Evolutionary conservation across 2,797 vertebrate species (phyloP).

Genomic region (Brotula barbata): DNA sequence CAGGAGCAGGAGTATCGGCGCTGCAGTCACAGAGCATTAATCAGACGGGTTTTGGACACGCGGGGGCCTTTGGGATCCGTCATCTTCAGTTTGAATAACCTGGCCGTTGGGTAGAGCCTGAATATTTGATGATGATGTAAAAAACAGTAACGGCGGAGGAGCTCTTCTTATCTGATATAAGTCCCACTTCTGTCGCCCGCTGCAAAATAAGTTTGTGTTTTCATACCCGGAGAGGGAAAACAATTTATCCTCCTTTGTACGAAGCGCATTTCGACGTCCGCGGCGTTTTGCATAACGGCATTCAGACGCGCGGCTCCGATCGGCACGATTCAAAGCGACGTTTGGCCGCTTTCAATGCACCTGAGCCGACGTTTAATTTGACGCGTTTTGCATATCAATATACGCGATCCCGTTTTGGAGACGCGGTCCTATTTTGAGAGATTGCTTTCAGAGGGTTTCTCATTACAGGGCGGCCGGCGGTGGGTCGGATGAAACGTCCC

Average conservation of each 20-base stretch:
- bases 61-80: not conserved
- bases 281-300: no score
- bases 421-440: conserved; percentile 73
- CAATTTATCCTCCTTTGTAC: no score
- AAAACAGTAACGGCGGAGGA: no score
- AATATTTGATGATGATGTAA: no score
- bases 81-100: not conserved
- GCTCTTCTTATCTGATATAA: no score
- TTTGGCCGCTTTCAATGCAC: conserved; percentile 35
- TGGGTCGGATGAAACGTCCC: conserved; percentile 75
- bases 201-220: no score
- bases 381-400: conserved; percentile 80
- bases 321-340: not conserved
- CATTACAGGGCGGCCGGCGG: conserved; percentile 72
- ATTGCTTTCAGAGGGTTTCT: conserved; percentile 76
- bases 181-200: no score
- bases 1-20: no score
- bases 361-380: conserved; percentile 37
- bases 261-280: no score
- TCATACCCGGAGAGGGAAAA: no score
- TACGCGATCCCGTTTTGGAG: conserved; percentile 68
- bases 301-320: no score
- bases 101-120: no score
- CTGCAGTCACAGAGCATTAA: not conserved
- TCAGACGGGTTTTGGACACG: not conserved